Evolutionary conservation across 2,113 vertebrate species (phyloP).

Genomic region (Isurus oxyrinchus): DNA sequence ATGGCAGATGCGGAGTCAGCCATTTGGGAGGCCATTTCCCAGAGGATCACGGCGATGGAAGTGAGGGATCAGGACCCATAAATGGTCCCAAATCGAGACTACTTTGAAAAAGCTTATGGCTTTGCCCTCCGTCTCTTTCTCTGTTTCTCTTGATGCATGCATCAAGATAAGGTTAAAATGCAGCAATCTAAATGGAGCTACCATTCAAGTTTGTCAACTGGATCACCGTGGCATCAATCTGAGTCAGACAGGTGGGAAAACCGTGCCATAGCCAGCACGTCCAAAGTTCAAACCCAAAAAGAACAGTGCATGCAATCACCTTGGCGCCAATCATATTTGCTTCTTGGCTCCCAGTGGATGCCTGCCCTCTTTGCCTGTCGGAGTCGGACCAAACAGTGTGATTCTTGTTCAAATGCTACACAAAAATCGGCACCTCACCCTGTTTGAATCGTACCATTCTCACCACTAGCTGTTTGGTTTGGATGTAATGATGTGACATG

Average conservation of each 20-base stretch:
- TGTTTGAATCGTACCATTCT: neutral
- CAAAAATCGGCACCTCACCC: neutral
- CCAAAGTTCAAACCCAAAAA: neutral
- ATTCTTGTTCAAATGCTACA: neutral
- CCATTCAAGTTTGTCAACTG: neutral
- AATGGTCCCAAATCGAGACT: too few relatives aligned
- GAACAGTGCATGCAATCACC: neutral
- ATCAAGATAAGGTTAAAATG: neutral
- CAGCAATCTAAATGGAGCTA: neutral
- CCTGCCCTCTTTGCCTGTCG: neutral
- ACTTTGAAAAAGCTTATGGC: too few relatives aligned
- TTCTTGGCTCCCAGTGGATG: neutral
- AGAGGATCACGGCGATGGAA: too few relatives aligned
- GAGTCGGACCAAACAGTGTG: neutral
- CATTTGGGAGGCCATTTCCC: too few relatives aligned
- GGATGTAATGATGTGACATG: neutral
- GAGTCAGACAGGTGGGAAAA: neutral
- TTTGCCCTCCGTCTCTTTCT: neutral
- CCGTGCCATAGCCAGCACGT: neutral
- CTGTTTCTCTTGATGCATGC: neutral
- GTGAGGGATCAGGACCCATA: too few relatives aligned
- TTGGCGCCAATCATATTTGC: neutral
- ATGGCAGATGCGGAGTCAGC: too few relatives aligned
- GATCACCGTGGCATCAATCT: neutral
- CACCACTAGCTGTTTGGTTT: conserved; percentile 10